A percentile compares a stretch with the other conserved stretches of the same genome.
Evolutionary conservation across 2,113 vertebrate species (phyloP).

Genomic region (Melierax canorus): DNA sequence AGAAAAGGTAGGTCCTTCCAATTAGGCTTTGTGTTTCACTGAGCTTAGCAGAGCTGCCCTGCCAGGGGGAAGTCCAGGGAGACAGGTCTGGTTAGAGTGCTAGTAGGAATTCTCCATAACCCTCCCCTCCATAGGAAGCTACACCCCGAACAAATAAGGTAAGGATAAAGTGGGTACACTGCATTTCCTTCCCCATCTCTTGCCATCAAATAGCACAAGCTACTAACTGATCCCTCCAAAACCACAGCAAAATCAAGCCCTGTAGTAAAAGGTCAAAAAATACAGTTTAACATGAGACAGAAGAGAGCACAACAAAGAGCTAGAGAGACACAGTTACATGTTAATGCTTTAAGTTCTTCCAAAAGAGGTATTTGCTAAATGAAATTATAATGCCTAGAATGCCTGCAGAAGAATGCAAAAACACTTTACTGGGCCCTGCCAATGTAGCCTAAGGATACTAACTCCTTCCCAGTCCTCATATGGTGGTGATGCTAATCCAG

Average conservation of each 20-base stretch:
- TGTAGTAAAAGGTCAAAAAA: background rate
- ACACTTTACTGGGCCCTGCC: background rate
- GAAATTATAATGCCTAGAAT: background rate
- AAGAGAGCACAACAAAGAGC: background rate
- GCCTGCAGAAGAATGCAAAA: background rate
- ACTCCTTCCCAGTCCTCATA: accelerated
- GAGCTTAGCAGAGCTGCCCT: background rate
- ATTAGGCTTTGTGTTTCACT: background rate
- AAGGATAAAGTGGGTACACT: background rate
- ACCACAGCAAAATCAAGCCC: background rate
- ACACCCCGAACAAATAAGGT: background rate
- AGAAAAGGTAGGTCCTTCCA: background rate
- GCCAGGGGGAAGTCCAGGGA: background rate
- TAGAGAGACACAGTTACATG: background rate
- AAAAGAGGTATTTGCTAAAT: background rate
- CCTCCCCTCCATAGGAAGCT: background rate
- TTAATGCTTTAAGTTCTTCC: background rate
- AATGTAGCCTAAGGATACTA: background rate
- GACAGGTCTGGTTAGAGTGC: background rate
- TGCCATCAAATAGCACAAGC: background rate
- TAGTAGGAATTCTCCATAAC: background rate
- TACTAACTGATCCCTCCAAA: background rate
- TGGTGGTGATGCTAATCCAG: background rate
- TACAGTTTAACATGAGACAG: background rate
- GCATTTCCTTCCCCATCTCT: background rate